Conservation (phyloP, 2,113 vertebrate genomes). For the Macroglossus sobrinus region DNA sequence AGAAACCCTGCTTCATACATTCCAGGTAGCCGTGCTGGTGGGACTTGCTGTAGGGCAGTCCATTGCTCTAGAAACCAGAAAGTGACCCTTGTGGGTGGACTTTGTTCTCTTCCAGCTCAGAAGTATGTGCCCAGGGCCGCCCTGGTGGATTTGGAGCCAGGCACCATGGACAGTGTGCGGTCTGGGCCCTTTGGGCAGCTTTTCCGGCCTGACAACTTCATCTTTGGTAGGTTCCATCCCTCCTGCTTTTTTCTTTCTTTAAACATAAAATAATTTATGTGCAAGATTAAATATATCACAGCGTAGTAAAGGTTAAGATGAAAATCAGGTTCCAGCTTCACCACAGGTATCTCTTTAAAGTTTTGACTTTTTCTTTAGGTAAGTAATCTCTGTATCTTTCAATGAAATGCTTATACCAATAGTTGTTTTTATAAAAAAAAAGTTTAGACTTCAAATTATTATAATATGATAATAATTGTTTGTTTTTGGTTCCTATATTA, state of each 20-base stretch:
- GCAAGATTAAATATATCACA: neutral
- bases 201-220: slow-evolving; percentile 96
- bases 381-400: neutral
- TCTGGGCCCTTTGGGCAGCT: slow-evolving; percentile 94
- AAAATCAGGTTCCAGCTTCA: neutral
- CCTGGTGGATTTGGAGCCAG: slow-evolving; percentile 93
- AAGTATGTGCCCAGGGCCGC: slow-evolving; percentile 94
- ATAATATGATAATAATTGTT: neutral
- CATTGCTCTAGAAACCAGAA: neutral
- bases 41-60: neutral
- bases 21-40: neutral
- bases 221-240: slow-evolving; percentile 87
- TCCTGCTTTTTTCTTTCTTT: neutral
- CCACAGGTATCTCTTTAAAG: neutral
- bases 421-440: neutral
- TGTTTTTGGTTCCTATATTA: neutral
- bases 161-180: slow-evolving; percentile 96
- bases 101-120: slow-evolving; percentile 84
- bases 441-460: neutral
- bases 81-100: neutral
- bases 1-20: neutral
- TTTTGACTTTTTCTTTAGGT: neutral
- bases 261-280: neutral
- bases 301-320: neutral
- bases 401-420: neutral